Percentiles rank a stretch among this genome's conserved stretches.
phyloP scores from a whole-genome alignment of 2,113 vertebrate genomes.

The Micromys minutus region DNA sequence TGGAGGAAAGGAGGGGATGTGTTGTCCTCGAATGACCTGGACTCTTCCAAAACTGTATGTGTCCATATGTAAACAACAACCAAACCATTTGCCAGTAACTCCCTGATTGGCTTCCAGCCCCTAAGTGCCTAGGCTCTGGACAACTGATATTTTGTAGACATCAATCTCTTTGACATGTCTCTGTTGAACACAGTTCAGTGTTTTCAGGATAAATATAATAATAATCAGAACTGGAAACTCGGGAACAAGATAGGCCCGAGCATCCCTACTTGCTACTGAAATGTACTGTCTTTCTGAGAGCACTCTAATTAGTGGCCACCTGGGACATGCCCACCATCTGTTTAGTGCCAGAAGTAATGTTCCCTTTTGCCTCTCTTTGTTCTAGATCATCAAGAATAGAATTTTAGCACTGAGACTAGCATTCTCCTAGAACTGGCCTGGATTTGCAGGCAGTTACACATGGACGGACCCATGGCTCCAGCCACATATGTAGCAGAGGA shows the following conservation, averaged over 20 bases:
- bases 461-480: too few relatives aligned
- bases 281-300: constrained; percentile 26
- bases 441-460: neutral
- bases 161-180: constrained; percentile 23
- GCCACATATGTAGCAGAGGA: too few relatives aligned
- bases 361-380: constrained; percentile 13
- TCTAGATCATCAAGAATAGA: neutral
- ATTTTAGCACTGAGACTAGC: neutral
- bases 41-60: constrained; percentile 41
- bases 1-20: neutral
- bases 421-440: neutral
- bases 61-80: constrained; percentile 62
- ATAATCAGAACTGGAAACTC: constrained; percentile 57
- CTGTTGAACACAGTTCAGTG: constrained; percentile 36
- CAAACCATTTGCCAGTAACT: constrained; percentile 69
- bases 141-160: constrained; percentile 56
- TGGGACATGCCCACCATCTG: neutral
- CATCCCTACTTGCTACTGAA: constrained; percentile 47
- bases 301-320: neutral
- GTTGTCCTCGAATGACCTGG: neutral
- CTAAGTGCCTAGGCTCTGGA: constrained; percentile 70
- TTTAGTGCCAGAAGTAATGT: neutral
- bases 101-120: constrained; percentile 66
- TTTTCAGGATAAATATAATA: constrained; percentile 72
- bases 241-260: constrained; percentile 32